These are phyloP conservation scores for Yponomeuta malinellus DNA, from an alignment of 2,888 invertebrate species.

Conservation along the genomic window DNA sequence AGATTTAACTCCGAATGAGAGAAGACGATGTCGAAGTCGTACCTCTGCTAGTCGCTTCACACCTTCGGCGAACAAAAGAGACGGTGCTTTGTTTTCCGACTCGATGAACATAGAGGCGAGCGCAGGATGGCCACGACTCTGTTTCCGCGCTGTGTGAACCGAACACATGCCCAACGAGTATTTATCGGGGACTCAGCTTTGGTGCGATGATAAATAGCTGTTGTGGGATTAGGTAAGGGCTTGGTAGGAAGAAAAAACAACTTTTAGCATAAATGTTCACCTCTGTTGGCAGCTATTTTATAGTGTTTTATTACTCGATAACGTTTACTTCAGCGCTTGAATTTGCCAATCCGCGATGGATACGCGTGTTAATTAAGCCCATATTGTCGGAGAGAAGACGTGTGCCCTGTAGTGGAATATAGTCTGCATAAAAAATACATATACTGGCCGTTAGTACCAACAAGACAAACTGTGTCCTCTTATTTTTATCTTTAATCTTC, in stretches of 20 bases:
- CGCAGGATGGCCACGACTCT: no score
- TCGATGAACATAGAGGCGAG: background rate
- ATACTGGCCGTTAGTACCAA: no score
- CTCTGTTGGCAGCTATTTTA: no score
- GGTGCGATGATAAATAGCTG: constrained; percentile 7
- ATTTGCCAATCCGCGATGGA: no score
- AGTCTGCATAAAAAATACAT: no score
- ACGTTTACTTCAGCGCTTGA: no score
- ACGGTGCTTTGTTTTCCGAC: background rate
- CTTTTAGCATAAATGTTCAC: background rate
- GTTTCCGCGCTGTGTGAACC: constrained; percentile 8
- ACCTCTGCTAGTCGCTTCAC: background rate
- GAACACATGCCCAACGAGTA: constrained; percentile 11
- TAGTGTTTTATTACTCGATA: no score
- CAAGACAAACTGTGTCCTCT: no score
- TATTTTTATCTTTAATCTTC: no score
- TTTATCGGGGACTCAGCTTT: constrained; percentile 9
- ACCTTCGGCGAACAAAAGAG: background rate
- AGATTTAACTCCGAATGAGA: background rate
- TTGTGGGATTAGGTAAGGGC: background rate
- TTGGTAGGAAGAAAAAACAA: background rate
- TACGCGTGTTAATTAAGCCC: no score
- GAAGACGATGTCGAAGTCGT: background rate
- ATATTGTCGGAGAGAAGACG: no score
- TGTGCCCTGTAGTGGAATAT: no score